Percentiles rank a stretch among this genome's conserved stretches.
phyloP scores from a whole-genome alignment of 2,888 invertebrate genomes.

The Orthosia cruda region DNA sequence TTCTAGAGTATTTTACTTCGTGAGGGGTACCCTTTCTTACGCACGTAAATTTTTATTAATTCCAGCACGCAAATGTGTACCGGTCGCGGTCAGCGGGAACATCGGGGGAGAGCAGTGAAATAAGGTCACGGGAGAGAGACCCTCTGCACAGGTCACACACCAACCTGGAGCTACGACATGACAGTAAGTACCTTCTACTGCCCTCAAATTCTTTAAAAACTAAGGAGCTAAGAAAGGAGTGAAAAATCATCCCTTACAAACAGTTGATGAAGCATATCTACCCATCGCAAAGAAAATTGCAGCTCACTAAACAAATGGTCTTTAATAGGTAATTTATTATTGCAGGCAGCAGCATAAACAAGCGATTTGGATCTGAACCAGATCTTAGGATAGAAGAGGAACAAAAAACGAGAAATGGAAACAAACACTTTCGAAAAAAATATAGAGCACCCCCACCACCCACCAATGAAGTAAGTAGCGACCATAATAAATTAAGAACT shows the following conservation, averaged over 20 bases:
- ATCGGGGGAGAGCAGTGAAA: constrained; percentile 76
- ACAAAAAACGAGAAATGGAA: constrained; percentile 82
- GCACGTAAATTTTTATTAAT: not conserved
- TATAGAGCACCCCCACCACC: constrained; percentile 95
- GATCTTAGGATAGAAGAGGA: constrained; percentile 92
- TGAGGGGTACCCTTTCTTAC: too few relatives aligned
- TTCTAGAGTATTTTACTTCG: too few relatives aligned
- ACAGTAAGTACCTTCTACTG: constrained; percentile 75
- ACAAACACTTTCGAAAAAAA: constrained; percentile 94
- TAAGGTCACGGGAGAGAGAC: constrained; percentile 84
- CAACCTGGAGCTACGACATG: constrained; percentile 86
- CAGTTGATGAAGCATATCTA: too few relatives aligned
- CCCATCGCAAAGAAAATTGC: too few relatives aligned
- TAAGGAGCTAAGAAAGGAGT: too few relatives aligned
- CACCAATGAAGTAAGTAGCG: constrained; percentile 82
- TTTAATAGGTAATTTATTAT: constrained; percentile 28
- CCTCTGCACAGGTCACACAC: constrained; percentile 89
- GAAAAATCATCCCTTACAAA: too few relatives aligned
- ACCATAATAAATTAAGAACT: not conserved
- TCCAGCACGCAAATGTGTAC: constrained; percentile 87
- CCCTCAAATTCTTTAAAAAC: too few relatives aligned
- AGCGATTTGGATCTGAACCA: constrained; percentile 95
- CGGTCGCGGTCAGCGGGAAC: constrained; percentile 88
- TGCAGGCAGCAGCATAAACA: constrained; percentile 85
- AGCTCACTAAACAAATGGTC: too few relatives aligned